Base-by-base conservation (phyloP, 2,797 vertebrate species). In the Ataeniobius toweri region DNA sequence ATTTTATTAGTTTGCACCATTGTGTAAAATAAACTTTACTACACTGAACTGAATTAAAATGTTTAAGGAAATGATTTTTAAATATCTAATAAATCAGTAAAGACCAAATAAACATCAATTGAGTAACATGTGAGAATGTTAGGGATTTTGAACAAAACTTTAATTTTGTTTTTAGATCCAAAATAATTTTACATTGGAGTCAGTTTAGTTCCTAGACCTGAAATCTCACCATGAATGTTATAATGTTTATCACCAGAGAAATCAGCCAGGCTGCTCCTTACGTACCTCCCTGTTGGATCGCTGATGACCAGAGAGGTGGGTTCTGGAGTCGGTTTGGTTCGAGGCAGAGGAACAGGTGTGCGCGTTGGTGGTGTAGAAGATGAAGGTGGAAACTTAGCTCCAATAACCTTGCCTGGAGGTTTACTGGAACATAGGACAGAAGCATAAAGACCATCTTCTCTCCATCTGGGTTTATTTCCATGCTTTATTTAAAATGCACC, bases 381-480 rank as follows among this genome's bases (percentile, higher is more conserved):
- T 12, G 65, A 68, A 12, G 39, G 22, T 2, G 31, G 61, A 39
- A 18, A 39, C 18, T 39, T 36, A 3, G 65, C 44, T 22, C 41
- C 36, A 24, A 20, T 68, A n/a, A 44, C 65, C 4, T 41, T 44
- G 36, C 20, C 13, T 14, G 20, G 36, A 44, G 65, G 8, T 68
- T 68, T 68, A 68, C 65, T 68, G 39, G 31, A 39, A 65, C 61
- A 65, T n/a, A 67, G 9, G 22, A 67, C 20, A 68, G 10, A n/a
- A n/a, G 20, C 36, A 67, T 67, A 22, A 39, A 68, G 10, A 44
- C 39, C 3, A 10, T 39, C 8, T 65, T 20, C 22, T 24, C 7
- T 24, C 36, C 0, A 36, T 59, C 59, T 9, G 7, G 18, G 8
- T 63, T 36, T 20, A 63, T 9, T 20, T 3, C 20, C 20, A 39